A percentile compares a stretch with the other conserved stretches of the same genome.
phyloP scores from a whole-genome alignment of 1,140 invertebrate genomes.

The Arion vulgaris region DNA sequence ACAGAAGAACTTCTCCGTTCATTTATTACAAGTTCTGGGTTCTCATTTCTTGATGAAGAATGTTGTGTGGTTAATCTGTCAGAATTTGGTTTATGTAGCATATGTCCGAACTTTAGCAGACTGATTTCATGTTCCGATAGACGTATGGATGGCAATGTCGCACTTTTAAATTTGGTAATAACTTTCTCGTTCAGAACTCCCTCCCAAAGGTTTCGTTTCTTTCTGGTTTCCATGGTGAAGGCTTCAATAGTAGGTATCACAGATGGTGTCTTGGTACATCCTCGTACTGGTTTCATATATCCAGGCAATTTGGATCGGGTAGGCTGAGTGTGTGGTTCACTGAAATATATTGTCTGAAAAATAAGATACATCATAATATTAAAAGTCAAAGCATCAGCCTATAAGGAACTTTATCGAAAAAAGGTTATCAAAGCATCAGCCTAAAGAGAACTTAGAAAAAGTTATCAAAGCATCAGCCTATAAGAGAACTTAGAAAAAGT shows the following conservation, averaged over 20 bases:
- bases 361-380: too few relatives aligned
- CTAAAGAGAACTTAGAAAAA: too few relatives aligned
- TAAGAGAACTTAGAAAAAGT: too few relatives aligned
- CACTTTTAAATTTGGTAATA: constrained; percentile 52
- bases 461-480: too few relatives aligned
- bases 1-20: neutral
- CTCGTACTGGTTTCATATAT: constrained; percentile 11
- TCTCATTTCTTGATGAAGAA: too few relatives aligned
- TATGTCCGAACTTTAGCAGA: constrained; percentile 56
- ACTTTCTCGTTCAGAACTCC: constrained; percentile 44
- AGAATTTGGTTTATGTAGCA: constrained; percentile 56
- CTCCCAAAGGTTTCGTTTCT: constrained; percentile 65
- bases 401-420: too few relatives aligned
- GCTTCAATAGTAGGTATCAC: constrained; percentile 62
- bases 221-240: constrained; percentile 54
- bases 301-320: neutral
- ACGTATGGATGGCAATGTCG: constrained; percentile 52
- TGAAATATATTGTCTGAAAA: too few relatives aligned
- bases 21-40: too few relatives aligned
- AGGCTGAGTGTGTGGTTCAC: too few relatives aligned
- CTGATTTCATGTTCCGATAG: constrained; percentile 51
- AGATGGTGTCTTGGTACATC: constrained; percentile 58
- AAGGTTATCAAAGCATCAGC: too few relatives aligned
- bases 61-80: too few relatives aligned
- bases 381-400: too few relatives aligned